Conservation (phyloP, 2,888 invertebrate species). For the Pandemis heparana region DNA sequence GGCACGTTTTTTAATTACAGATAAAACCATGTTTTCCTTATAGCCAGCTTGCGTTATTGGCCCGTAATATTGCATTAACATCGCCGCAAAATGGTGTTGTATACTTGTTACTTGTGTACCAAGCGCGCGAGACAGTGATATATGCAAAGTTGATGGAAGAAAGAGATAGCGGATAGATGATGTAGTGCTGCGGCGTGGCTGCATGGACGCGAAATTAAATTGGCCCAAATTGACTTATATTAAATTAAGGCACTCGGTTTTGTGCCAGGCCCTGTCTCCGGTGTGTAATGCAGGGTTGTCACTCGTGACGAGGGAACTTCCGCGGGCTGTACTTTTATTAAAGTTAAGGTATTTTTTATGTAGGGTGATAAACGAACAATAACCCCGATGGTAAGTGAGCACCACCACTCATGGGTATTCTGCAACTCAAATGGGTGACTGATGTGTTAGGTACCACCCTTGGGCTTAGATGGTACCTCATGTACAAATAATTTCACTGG, state of each 20-base stretch:
- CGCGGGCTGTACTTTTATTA: constrained; percentile 7
- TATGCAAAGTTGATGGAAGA: constrained; percentile 49
- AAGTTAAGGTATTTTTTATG: too few relatives aligned
- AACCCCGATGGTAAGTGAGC: too few relatives aligned
- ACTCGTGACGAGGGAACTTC: constrained; percentile 21
- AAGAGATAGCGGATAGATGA: constrained; percentile 57
- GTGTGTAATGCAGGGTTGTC: constrained; percentile 63
- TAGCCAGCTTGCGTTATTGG: constrained; percentile 19
- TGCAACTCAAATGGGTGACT: too few relatives aligned
- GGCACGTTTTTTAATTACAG: background rate
- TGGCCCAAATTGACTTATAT: constrained; percentile 83
- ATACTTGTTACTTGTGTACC: background rate
- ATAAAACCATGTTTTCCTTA: constrained; percentile 3
- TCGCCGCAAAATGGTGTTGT: constrained; percentile 32
- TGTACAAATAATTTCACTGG: too few relatives aligned
- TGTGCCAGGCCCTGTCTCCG: constrained; percentile 70
- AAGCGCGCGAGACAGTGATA: constrained; percentile 47
- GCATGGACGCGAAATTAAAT: constrained; percentile 80
- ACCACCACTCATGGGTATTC: too few relatives aligned
- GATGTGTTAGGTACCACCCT: too few relatives aligned
- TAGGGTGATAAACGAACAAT: too few relatives aligned
- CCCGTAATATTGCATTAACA: constrained; percentile 30
- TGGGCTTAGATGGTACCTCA: too few relatives aligned
- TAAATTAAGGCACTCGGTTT: constrained; percentile 82
- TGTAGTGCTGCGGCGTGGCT: constrained; percentile 62